Conservation (phyloP, 2,797 vertebrate species). For the Ctenopoma multispine region DNA sequence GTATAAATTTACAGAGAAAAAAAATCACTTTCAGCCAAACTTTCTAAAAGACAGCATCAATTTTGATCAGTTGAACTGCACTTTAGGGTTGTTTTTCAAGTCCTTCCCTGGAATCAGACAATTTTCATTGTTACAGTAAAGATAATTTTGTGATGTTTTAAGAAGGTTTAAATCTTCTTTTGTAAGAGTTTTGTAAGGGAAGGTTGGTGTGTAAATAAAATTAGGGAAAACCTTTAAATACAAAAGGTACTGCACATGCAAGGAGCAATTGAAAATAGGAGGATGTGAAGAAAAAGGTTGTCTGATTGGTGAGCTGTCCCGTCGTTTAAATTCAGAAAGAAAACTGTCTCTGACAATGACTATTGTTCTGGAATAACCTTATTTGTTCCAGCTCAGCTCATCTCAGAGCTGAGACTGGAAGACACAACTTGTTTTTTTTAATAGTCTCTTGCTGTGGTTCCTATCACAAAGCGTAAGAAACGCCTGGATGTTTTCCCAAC, state of each 20-base stretch:
- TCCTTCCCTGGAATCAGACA: conserved; percentile 9
- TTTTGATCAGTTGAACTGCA: conserved; percentile 10
- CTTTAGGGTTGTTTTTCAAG: conserved; percentile 23
- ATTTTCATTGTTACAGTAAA: conserved; percentile 9
- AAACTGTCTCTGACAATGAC: background rate
- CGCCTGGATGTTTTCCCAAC: conserved; percentile 24
- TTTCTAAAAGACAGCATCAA: conserved; percentile 7
- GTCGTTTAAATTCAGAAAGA: conserved; percentile 9
- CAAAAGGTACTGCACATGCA: background rate
- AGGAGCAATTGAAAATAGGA: background rate
- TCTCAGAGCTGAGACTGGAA: conserved; percentile 26
- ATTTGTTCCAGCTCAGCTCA: conserved; percentile 46
- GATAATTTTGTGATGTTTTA: background rate
- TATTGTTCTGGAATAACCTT: conserved; percentile 38
- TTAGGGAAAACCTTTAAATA: background rate
- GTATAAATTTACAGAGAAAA: no score
- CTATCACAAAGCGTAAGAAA: conserved; percentile 39
- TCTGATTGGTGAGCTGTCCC: conserved; percentile 14
- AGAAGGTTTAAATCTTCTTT: conserved; percentile 1
- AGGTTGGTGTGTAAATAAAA: background rate
- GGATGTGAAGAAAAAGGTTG: background rate
- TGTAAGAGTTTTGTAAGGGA: background rate
- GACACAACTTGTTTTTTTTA: conserved; percentile 3
- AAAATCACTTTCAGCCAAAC: conserved; percentile 13
- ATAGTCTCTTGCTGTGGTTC: conserved; percentile 19